Evolutionary conservation across 2,113 vertebrate species (phyloP), one percentile per base, ranked within the genome.

Genomic region (Fregata magnificens): DNA sequence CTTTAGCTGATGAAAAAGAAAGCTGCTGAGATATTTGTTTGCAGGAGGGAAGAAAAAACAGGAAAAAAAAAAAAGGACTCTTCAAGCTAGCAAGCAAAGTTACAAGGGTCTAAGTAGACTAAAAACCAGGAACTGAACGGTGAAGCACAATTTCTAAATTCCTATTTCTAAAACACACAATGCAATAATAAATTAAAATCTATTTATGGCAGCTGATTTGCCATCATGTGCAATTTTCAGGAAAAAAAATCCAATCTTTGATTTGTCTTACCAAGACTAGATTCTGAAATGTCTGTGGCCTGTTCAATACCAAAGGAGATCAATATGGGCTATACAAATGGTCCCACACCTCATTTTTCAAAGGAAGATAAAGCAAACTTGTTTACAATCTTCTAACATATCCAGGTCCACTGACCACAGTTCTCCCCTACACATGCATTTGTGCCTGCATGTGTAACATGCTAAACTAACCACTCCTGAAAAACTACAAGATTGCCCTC

Each of bases 41-140:
- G 44, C 10, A 85, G 7, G 1, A 7, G 3, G 24, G 20, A 28
- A 3, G 16, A 3, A 8, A 31, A 7, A 7, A 50, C 40, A 19
- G n/a, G n/a, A 45, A 21, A 38, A 38, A 29, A 28, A 42, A 56
- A 34, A 40, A 1, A 59, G 2, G 4, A 53, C 16, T 56, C 50
- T 38, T 56, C 42, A 84, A 66, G 18, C n/a, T 11, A 53, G 16
- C 29, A 88, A 15, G 7, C 18, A 65, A 88, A 58, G 9, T 72
- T 81, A 63, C 28, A 81, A 28, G 7, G 28, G 14, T 76, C 36
- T 49, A 6, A 40, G 58, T 1, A 58, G 28, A 73, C 47, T 59
- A 11, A 85, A 79, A 71, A 17, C 3, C 21, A 76, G 72, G 26
- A 88, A 85, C 34, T 50, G 6, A 88, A 49, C 1, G 0, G 32